Evolutionary conservation across 2,113 vertebrate species (phyloP).

Genomic region (Paratilapia polleni): DNA sequence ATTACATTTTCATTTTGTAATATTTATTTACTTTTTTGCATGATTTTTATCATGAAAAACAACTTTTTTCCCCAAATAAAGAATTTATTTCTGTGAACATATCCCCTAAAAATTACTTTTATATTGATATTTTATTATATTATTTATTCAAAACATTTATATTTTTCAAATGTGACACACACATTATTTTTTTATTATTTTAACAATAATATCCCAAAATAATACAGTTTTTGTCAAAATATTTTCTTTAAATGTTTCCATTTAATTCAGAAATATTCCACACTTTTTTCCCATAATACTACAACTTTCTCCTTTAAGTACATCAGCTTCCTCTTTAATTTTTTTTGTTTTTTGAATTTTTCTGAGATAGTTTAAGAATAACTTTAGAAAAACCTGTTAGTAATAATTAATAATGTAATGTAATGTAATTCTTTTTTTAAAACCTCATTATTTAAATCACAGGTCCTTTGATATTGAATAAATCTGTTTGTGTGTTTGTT

Average conservation of each 20-base stretch:
- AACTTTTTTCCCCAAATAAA: background rate
- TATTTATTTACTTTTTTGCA: background rate
- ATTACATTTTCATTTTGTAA: background rate
- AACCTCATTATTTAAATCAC: no score
- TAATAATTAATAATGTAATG: no score
- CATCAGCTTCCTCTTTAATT: no score
- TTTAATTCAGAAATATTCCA: no score
- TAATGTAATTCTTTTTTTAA: no score
- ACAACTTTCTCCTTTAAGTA: background rate
- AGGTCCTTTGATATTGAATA: no score
- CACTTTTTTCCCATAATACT: no score
- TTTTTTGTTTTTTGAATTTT: no score
- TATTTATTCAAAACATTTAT: background rate
- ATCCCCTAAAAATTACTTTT: background rate
- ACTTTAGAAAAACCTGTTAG: no score
- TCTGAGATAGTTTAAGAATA: background rate
- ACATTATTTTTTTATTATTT: background rate
- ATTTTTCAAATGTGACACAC: background rate
- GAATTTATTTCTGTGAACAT: background rate
- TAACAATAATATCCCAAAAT: background rate
- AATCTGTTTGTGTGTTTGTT: no score
- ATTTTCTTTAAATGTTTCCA: no score
- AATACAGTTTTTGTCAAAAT: background rate
- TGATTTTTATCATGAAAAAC: background rate
- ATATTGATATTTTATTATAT: background rate